These are phyloP conservation scores for Syrmaticus mikado DNA, from an alignment of 2,113 vertebrate genomes.

Conservation along the genomic window DNA sequence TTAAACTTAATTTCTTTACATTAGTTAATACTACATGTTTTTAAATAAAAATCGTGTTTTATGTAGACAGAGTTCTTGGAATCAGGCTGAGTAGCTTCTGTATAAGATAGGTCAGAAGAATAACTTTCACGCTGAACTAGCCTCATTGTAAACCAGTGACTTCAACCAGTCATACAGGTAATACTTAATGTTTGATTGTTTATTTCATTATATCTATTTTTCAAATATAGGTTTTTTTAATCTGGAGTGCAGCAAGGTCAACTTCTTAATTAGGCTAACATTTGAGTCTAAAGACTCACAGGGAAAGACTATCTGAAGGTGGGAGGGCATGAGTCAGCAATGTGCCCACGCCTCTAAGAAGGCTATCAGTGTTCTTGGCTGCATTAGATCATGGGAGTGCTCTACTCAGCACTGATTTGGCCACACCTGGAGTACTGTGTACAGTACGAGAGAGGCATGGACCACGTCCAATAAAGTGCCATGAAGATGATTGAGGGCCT, in stretches of 20 bases:
- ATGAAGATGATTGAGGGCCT: neutral
- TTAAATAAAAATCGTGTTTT: neutral
- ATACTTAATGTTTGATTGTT: neutral
- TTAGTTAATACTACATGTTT: neutral
- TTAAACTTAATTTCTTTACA: neutral
- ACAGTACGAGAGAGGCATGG: neutral
- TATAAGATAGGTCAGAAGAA: neutral
- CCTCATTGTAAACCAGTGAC: neutral
- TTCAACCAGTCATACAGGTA: neutral
- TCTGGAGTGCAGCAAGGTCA: fast-evolving
- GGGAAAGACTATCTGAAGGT: neutral
- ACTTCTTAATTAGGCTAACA: neutral
- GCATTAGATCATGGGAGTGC: neutral
- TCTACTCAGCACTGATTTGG: neutral
- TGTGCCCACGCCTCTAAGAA: neutral
- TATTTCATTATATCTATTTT: neutral
- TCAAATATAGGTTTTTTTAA: neutral
- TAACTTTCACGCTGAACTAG: neutral
- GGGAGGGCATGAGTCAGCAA: neutral
- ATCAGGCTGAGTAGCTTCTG: neutral
- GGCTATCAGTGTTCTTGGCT: neutral
- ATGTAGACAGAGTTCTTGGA: neutral
- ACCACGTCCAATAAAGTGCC: neutral
- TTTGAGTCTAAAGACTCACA: neutral
- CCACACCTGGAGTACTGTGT: neutral